Base-by-base conservation (phyloP, 2,113 vertebrate species). In the Smithornis capensis region DNA sequence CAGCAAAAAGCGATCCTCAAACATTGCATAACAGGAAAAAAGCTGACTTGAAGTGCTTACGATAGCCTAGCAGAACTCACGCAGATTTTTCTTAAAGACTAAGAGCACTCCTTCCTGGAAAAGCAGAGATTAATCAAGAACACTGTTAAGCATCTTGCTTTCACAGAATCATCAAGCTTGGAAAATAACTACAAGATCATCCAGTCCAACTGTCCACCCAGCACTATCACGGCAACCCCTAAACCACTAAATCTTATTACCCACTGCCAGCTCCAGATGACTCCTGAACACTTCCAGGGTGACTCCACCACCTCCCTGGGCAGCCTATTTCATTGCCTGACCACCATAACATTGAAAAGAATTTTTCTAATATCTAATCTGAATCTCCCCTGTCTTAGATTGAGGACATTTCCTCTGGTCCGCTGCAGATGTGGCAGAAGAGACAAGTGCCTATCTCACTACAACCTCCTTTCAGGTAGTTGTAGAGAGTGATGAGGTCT, bases 401-500 rank as follows among this genome's bases (percentile, higher is more conserved):
- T 45, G 31, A 55, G 19, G 24, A 40, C 28, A 24, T 38, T 7
- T 63, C 40, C 18, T 78, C 19, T 38, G 3, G 10, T 24, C 19
- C 47, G 29, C 29, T 71, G 40, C 24, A 40, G n/a, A 19, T 7
- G 21, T 7, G 25, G 65, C 29, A 49, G 40, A 49, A 35, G 12
- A 55, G 56, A 40, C 40, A 10, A 10, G 14, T 29, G 8, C 3
- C 29, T n/a, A 40, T 16, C 49, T 40, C 19, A 29, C 5, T 17
- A 33, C 15, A 29, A 4, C 10, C n/a, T 79, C 35, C 38, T 62
- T 53, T 47, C 28, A 50, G 25, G n/a, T 15, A 19, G 42, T 6
- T 35, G 40, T 31, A 47, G 29, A 40, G n/a, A 71, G 40, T 0
- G 0, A 12, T 49, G 49, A 35, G 14, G 9, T 14, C 5, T 14